phyloP scores from a whole-genome alignment of 2,888 invertebrate genomes.

The Heliconius hortense region DNA sequence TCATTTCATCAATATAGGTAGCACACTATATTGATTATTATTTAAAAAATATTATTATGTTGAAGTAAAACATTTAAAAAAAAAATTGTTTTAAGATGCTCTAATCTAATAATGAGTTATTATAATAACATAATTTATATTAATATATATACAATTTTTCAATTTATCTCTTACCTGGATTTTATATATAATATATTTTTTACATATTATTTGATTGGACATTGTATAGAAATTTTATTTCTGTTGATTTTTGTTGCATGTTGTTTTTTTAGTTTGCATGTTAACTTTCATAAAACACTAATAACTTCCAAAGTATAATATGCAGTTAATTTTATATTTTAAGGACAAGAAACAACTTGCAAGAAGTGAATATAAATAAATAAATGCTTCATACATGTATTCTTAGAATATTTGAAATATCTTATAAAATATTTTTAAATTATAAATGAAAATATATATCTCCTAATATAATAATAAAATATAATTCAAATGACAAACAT shows the following conservation, averaged over 20 bases:
- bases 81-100: not conserved
- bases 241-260: conserved; percentile 11
- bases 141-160: not conserved
- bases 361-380: not conserved
- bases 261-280: conserved; percentile 5
- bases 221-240: not conserved
- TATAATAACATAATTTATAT: not conserved
- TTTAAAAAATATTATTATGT: not conserved
- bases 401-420: not conserved
- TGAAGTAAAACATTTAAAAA: not conserved
- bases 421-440: not conserved
- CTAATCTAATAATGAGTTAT: not conserved
- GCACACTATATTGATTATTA: not conserved
- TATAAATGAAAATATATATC: not conserved
- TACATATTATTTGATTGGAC: not conserved
- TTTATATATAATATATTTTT: not conserved
- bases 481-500: not conserved
- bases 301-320: not conserved
- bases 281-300: not conserved
- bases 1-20: not conserved
- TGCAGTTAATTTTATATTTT: not conserved
- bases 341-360: not conserved
- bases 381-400: not conserved
- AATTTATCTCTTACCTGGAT: not conserved
- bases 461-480: conserved; percentile 21